Percentiles rank a stretch among this genome's conserved stretches.
Evolutionary conservation across 2,797 vertebrate species (phyloP).

Genomic region (Gorsachius magnificus): DNA sequence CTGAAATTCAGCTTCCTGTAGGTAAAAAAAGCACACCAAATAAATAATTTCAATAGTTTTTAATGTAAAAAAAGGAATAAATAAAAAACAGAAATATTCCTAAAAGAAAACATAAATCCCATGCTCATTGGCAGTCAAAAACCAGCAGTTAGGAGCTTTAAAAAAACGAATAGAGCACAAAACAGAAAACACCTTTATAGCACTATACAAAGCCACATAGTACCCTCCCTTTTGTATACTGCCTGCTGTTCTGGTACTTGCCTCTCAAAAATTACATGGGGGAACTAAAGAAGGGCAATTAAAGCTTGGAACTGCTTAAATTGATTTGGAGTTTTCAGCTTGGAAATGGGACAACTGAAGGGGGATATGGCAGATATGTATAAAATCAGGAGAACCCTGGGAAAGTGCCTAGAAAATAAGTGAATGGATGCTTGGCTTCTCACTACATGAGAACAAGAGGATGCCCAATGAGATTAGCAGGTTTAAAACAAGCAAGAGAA

Average conservation of each 20-base stretch:
- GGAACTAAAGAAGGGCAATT: conserved; percentile 40
- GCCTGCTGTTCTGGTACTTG: conserved; percentile 24
- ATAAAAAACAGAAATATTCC: background rate
- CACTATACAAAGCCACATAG: background rate
- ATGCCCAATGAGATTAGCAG: conserved; percentile 12
- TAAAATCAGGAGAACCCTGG: conserved; percentile 41
- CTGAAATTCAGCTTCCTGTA: background rate
- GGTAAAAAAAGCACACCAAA: background rate
- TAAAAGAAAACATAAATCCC: background rate
- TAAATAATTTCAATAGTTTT: background rate
- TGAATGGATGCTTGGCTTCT: conserved; percentile 42
- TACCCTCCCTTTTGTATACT: background rate
- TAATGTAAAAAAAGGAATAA: background rate
- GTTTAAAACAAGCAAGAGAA: background rate
- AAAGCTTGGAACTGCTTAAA: conserved; percentile 47
- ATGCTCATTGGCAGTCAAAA: background rate
- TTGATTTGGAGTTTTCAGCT: conserved; percentile 11
- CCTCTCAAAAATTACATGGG: conserved; percentile 32
- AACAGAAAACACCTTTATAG: conserved; percentile 18
- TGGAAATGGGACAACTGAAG: conserved; percentile 37
- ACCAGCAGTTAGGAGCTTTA: background rate
- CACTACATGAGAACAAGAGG: background rate
- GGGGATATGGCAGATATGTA: conserved; percentile 14
- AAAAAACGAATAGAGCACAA: background rate
- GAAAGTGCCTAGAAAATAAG: conserved; percentile 52